Conservation (phyloP, 2,888 invertebrate genomes). For the Eupsilia transversa region DNA sequence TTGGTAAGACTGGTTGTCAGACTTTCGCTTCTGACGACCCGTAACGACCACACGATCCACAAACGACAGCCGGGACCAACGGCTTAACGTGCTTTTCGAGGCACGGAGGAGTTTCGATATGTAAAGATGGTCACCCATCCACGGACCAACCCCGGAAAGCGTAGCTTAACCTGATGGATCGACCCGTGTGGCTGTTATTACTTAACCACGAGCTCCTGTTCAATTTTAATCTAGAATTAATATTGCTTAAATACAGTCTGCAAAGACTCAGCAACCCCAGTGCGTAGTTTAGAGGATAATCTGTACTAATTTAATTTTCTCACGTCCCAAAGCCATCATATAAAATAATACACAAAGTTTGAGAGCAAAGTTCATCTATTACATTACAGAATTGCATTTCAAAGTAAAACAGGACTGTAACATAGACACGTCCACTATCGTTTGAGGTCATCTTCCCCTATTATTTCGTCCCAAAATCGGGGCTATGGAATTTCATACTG, state of each 20-base stretch:
- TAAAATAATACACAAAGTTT: slow-evolving; percentile 34
- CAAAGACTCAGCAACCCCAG: neutral
- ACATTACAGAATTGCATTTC: slow-evolving; percentile 46
- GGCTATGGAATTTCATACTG: slow-evolving; percentile 68
- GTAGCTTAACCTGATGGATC: too few species aligned
- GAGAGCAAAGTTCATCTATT: slow-evolving; percentile 30
- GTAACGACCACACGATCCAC: too few species aligned
- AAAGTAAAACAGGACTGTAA: slow-evolving; percentile 42
- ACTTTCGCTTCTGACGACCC: too few species aligned
- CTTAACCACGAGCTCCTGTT: too few species aligned
- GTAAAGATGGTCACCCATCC: too few species aligned
- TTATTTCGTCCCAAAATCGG: slow-evolving; percentile 66
- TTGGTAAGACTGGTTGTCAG: too few species aligned
- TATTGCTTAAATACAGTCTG: slow-evolving; percentile 8
- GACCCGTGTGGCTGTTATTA: too few species aligned
- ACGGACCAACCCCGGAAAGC: too few species aligned
- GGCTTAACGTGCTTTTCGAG: too few species aligned
- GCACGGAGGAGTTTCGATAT: too few species aligned
- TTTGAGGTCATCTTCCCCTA: slow-evolving; percentile 35
- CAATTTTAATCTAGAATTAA: too few species aligned
- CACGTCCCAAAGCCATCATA: slow-evolving; percentile 24
- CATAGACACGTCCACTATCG: slow-evolving; percentile 30
- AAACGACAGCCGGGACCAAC: too few species aligned
- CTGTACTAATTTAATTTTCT: slow-evolving; percentile 22
- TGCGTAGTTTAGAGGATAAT: slow-evolving; percentile 3